A percentile compares a stretch with the other conserved stretches of the same genome.
Conservation (phyloP, 2,797 vertebrate genomes). For the Acrossocheilus fasciatus region DNA sequence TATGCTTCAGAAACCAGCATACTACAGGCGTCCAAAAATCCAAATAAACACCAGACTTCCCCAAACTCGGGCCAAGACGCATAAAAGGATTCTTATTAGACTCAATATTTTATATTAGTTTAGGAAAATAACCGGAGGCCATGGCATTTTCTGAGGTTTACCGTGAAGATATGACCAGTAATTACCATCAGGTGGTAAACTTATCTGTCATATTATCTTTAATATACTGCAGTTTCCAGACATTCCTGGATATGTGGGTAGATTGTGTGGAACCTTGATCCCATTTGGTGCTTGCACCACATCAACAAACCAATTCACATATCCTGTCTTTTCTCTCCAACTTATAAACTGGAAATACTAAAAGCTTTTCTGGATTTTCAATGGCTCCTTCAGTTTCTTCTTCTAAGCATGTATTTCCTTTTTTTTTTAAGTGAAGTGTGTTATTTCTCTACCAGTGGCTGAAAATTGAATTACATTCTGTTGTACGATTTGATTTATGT, state of each 20-base stretch:
- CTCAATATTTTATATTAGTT: constrained; percentile 53
- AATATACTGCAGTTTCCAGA: constrained; percentile 42
- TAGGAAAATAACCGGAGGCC: constrained; percentile 50
- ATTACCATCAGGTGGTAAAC: constrained; percentile 47
- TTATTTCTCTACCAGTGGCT: not conserved
- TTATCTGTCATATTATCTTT: constrained; percentile 51
- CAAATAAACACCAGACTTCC: constrained; percentile 64
- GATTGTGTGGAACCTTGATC: constrained; percentile 30
- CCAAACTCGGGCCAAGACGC: constrained; percentile 52
- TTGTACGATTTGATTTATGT: not conserved
- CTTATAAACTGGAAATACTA: not conserved
- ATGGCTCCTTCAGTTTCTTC: not conserved
- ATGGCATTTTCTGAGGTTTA: constrained; percentile 36
- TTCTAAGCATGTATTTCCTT: not conserved
- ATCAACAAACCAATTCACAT: constrained; percentile 30
- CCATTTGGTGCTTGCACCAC: constrained; percentile 38
- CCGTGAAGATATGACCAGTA: constrained; percentile 40
- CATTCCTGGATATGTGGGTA: constrained; percentile 36
- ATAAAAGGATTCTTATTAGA: constrained; percentile 55
- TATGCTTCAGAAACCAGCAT: constrained; percentile 51
- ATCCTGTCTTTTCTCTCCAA: not conserved
- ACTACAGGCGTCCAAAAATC: constrained; percentile 44
- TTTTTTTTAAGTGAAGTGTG: not conserved
- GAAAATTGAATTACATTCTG: not conserved
- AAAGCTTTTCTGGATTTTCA: not conserved